Evolutionary conservation across 1,140 invertebrate species (phyloP), one percentile per base, ranked within the genome.

Genomic region (Diorhabda sublineata): DNA sequence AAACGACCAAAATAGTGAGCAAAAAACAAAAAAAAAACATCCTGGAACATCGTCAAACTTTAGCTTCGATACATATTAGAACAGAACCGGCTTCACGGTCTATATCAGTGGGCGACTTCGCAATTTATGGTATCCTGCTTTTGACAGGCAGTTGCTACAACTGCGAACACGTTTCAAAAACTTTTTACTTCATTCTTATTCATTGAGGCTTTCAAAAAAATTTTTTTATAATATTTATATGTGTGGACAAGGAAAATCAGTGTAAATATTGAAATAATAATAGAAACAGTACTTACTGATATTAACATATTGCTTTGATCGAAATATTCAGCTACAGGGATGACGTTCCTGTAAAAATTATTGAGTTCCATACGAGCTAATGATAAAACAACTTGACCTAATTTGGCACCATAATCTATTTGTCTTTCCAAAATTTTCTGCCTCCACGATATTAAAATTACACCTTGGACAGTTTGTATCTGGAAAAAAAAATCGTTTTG

Each of bases 251-350:
- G 6, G 6, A 56, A n/a, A 56, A 56, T 7, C n/a, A 7, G 6
- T 56, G 6, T 60, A 3, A 11, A 60, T 60, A 26, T n/a, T 42
- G n/a, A 56, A 56, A 26, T 26, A 1, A 26, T 52, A 52, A 52
- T 52, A 52, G 47, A 9, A 64, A 57, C n/a, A 42, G 5, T 66
- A 86, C 86, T 90, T 81, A 94, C 92, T 82, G 91, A 88, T 71
- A 91, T 83, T 11, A 95, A 84, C 86, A 94, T 91, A 76, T 90
- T 90, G 77, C 88, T 90, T 80, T 94, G 92, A 81, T 95, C 92
- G 79, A 93, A 94, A 81, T 93, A 94, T 78, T 95, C 92, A 0
- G 91, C 92, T 4, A 95, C 93, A 0, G 93, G 92, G 85, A 94
- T 92, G 41, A 94, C 92, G 78, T 92, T 92, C 78, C 89, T 90